Conservation (phyloP, 1,140 invertebrate genomes). For the Cecropterus lyciades region DNA sequence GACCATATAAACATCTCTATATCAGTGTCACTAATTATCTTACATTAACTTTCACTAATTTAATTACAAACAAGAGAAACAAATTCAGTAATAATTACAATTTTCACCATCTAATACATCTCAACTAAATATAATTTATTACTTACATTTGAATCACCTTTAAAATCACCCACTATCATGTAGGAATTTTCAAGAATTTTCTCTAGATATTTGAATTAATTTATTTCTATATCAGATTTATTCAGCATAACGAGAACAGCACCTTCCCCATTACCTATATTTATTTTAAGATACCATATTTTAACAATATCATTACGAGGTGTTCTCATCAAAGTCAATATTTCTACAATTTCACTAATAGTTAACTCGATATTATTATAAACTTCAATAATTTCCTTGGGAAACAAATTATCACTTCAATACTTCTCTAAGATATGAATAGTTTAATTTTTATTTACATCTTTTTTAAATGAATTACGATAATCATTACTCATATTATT, state of each 20-base stretch:
- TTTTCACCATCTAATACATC: slow-evolving; percentile 14
- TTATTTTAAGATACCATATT: slow-evolving; percentile 23
- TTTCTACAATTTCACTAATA: slow-evolving; percentile 71
- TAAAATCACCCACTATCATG: slow-evolving; percentile 23
- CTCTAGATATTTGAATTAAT: slow-evolving; percentile 25
- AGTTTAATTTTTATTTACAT: slow-evolving; percentile 76
- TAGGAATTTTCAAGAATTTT: slow-evolving; percentile 15
- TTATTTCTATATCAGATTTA: slow-evolving; percentile 26
- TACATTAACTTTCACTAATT: slow-evolving; percentile 25
- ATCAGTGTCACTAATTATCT: slow-evolving; percentile 35
- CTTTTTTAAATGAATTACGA: slow-evolving; percentile 49
- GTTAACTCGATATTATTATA: slow-evolving; percentile 74
- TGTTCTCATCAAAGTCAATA: slow-evolving; percentile 52
- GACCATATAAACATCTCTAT: slow-evolving; percentile 76
- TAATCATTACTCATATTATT: slow-evolving; percentile 42
- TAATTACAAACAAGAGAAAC: slow-evolving; percentile 14
- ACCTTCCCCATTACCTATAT: slow-evolving; percentile 21
- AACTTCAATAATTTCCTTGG: slow-evolving; percentile 80
- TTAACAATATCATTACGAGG: slow-evolving; percentile 24
- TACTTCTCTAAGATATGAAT: slow-evolving; percentile 82
- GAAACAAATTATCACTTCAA: slow-evolving; percentile 79
- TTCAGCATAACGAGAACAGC: slow-evolving; percentile 18
- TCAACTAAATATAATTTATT: slow-evolving; percentile 30
- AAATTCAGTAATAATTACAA: slow-evolving; percentile 28
- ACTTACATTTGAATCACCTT: slow-evolving; percentile 27